Evolutionary conservation across 2,113 vertebrate genomes (phyloP).

Genomic region (Miniopterus natalensis): DNA sequence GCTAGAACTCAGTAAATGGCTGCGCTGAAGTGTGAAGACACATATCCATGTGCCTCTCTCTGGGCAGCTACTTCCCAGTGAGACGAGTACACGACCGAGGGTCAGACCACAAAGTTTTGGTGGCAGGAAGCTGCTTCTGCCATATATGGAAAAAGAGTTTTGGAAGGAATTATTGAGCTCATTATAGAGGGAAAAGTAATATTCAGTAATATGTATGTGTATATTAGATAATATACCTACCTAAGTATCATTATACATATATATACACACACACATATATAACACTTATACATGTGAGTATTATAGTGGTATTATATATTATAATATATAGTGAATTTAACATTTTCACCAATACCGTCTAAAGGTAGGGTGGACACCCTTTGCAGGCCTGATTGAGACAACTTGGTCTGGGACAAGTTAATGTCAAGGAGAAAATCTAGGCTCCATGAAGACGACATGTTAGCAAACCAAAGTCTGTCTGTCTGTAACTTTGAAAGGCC

Average conservation of each 20-base stretch:
- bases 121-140: background rate
- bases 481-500: fast-evolving
- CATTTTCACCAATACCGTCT: background rate
- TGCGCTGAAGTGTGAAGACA: background rate
- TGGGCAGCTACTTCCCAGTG: background rate
- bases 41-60: background rate
- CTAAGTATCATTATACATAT: background rate
- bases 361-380: background rate
- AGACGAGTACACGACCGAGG: fast-evolving
- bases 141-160: background rate
- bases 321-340: background rate
- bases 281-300: background rate
- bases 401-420: background rate
- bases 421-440: background rate
- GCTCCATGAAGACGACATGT: background rate
- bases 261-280: background rate
- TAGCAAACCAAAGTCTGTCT: background rate
- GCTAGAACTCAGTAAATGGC: background rate
- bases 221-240: background rate
- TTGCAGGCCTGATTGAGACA: background rate
- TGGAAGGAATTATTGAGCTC: background rate
- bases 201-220: background rate
- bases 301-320: background rate
- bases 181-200: background rate
- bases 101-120: background rate